phyloP scores from a whole-genome alignment of 1,140 invertebrate genomes.

The Calliphora vicina region DNA sequence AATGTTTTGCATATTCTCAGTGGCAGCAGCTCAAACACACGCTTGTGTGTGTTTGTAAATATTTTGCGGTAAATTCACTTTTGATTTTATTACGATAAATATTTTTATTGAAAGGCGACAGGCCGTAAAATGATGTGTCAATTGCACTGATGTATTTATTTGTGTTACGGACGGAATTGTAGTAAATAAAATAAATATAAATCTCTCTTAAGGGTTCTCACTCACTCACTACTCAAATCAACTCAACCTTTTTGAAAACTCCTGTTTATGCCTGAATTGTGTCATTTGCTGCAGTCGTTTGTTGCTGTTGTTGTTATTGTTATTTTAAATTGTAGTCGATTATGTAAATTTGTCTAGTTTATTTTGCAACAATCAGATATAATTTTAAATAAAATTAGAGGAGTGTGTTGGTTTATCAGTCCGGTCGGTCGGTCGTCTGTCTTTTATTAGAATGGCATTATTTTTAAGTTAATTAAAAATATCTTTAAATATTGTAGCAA shows the following conservation, averaged over 20 bases:
- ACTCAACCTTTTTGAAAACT: not conserved
- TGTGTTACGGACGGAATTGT: too few relatives aligned
- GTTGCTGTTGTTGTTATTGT: slow-evolving; percentile 44
- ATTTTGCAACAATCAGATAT: slow-evolving; percentile 1
- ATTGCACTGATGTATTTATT: slow-evolving; percentile 51
- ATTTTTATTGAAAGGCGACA: slow-evolving; percentile 64
- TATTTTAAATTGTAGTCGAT: slow-evolving; percentile 53
- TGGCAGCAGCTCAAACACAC: not conserved
- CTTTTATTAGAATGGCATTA: too few relatives aligned
- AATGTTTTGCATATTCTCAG: slow-evolving; percentile 12
- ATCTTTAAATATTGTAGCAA: not conserved
- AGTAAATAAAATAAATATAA: not conserved
- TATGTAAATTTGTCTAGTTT: slow-evolving; percentile 50
- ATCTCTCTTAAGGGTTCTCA: slow-evolving; percentile 36
- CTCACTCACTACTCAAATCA: too few relatives aligned
- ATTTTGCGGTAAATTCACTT: not conserved
- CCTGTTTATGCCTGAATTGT: slow-evolving; percentile 6
- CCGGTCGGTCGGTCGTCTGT: too few relatives aligned
- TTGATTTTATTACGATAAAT: slow-evolving; percentile 53
- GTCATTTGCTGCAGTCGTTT: slow-evolving; percentile 39
- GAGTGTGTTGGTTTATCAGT: not conserved
- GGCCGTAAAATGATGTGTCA: slow-evolving; percentile 64
- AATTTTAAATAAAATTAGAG: slow-evolving; percentile 11
- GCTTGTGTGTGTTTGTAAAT: not conserved
- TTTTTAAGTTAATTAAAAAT: slow-evolving; percentile 15